A percentile compares a stretch with the other conserved stretches of the same genome.
Evolutionary conservation across 2,797 vertebrate genomes (phyloP).

Genomic region (Staurois parvus): DNA sequence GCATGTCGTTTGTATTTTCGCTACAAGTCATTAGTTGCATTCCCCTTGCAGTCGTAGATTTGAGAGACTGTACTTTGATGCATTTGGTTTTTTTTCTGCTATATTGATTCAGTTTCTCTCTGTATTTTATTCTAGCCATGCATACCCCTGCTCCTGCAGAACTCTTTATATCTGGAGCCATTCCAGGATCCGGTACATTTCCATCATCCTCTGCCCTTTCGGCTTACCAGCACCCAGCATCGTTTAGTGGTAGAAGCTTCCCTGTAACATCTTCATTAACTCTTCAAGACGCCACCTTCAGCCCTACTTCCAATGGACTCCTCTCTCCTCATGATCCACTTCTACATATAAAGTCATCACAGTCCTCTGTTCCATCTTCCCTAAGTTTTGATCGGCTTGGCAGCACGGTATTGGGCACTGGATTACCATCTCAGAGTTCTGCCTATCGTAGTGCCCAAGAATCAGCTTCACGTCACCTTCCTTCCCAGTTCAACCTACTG

Average conservation of each 20-base stretch:
- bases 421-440: slow-evolving; percentile 81
- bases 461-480: slow-evolving; percentile 87
- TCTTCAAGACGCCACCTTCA: slow-evolving; percentile 92
- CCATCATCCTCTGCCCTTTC: slow-evolving; percentile 93
- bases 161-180: slow-evolving; percentile 93
- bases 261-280: slow-evolving; percentile 87
- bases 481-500: slow-evolving; percentile 90
- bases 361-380: slow-evolving; percentile 83
- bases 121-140: slow-evolving; percentile 81
- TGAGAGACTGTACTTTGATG: neutral
- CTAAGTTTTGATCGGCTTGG: slow-evolving; percentile 90
- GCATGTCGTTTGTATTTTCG: too few species aligned
- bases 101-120: neutral
- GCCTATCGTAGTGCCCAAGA: slow-evolving; percentile 84
- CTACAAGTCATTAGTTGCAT: too few species aligned
- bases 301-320: slow-evolving; percentile 93
- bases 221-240: slow-evolving; percentile 94
- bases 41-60: too few species aligned
- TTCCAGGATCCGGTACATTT: slow-evolving; percentile 92
- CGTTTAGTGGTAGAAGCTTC: slow-evolving; percentile 92
- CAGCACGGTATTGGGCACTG: slow-evolving; percentile 70
- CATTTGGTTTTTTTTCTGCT: neutral
- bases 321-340: slow-evolving; percentile 92
- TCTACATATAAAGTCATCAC: slow-evolving; percentile 91
- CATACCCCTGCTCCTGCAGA: slow-evolving; percentile 93